Conservation (phyloP, 2,113 vertebrate genomes). For the Anseranas semipalmata region DNA sequence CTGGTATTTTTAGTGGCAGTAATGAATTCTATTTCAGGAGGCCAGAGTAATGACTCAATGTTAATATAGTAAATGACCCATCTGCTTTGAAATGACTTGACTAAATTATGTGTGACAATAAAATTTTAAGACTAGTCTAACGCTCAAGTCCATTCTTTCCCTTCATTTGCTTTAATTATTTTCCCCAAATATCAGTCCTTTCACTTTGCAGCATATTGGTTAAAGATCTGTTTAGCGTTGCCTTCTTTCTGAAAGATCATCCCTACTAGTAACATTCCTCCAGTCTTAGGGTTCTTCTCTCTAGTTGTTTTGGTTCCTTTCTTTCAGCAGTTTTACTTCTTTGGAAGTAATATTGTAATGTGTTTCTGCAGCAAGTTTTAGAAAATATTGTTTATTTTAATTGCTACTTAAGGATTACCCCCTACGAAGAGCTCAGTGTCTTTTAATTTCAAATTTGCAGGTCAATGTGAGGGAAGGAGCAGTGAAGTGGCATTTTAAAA, state of each 20-base stretch:
- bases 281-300: not conserved
- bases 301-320: not conserved
- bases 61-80: not conserved
- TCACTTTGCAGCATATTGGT: not conserved
- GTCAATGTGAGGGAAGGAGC: not conserved
- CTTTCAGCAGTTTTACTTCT: not conserved
- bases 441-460: not conserved
- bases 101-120: not conserved
- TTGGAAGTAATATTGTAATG: not conserved
- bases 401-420: not conserved
- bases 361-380: not conserved
- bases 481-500: not conserved
- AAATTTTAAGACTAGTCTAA: not conserved
- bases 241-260: not conserved
- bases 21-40: not conserved
- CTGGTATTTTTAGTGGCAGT: not conserved
- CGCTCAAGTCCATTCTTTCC: not conserved
- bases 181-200: not conserved
- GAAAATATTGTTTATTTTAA: not conserved
- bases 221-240: not conserved
- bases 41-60: not conserved
- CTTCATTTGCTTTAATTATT: not conserved
- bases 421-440: not conserved
- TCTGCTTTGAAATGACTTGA: conserved; percentile 15
- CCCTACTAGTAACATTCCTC: accelerated